These are phyloP conservation scores for Stylophora pistillata DNA, from an alignment of 64 coral and sea anemone genomes.

Conservation along the genomic window DNA sequence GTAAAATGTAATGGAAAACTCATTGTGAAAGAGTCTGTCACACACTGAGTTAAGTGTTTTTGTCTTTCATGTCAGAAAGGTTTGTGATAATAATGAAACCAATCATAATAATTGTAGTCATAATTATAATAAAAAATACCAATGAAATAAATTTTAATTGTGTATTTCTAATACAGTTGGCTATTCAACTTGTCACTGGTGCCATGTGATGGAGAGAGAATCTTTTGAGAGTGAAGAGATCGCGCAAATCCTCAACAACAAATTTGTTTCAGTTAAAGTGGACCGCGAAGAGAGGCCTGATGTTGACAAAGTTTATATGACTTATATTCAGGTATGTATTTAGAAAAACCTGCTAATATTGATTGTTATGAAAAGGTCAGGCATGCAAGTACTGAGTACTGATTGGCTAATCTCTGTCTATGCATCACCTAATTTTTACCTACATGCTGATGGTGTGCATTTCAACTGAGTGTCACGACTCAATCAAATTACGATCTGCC, in stretches of 20 bases:
- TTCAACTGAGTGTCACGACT: too few species aligned
- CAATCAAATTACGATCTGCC: too few species aligned
- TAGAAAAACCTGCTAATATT: neutral
- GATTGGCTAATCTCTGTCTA: too few species aligned
- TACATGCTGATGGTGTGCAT: too few species aligned
- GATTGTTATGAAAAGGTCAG: too few species aligned
- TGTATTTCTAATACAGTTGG: slow-evolving; percentile 49
- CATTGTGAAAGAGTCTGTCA: too few species aligned
- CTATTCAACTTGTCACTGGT: slow-evolving; percentile 98
- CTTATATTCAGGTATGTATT: slow-evolving; percentile 81
- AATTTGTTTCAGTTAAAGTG: slow-evolving; percentile 94
- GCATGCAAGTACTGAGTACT: neutral
- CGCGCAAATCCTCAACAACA: slow-evolving; percentile 86
- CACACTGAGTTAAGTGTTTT: too few species aligned
- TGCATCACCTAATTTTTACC: too few species aligned
- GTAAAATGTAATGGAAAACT: too few species aligned
- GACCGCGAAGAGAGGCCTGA: slow-evolving; percentile 98
- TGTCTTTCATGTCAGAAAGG: too few species aligned
- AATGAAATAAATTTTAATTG: neutral
- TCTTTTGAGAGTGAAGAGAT: slow-evolving; percentile 94
- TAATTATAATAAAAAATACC: neutral
- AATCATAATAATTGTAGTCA: neutral
- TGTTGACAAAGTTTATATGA: slow-evolving; percentile 97
- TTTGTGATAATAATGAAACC: too few species aligned
- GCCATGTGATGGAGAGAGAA: slow-evolving; percentile 97